These are phyloP conservation scores for Sclerodermus sp. DNA, from an alignment of 2,888 invertebrate genomes.

Conservation along the genomic window DNA sequence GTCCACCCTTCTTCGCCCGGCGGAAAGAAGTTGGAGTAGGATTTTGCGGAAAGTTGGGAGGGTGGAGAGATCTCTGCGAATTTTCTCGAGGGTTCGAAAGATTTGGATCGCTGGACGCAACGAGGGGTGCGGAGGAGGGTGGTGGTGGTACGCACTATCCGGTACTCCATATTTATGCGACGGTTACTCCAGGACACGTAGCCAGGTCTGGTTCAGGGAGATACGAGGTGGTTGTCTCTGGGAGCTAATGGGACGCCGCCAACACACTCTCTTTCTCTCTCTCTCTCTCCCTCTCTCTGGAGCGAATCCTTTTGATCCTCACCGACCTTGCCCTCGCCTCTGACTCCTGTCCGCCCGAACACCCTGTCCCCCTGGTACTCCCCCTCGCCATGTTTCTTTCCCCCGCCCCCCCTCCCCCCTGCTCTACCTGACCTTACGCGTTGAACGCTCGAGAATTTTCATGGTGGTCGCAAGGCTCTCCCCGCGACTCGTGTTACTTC, in stretches of 20 bases:
- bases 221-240: conserved; percentile 44
- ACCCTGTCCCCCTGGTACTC: background rate
- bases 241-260: conserved; percentile 50
- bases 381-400: conserved; percentile 8
- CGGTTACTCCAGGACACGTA: conserved; percentile 6
- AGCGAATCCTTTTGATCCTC: conserved; percentile 45
- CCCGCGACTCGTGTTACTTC: background rate
- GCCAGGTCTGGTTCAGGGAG: conserved; percentile 23
- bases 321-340: conserved; percentile 48
- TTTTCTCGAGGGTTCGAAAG: no score
- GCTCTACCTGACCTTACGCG: conserved; percentile 27
- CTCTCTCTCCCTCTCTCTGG: conserved; percentile 13
- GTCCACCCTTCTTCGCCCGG: no score
- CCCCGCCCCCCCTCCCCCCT: conserved; percentile 2
- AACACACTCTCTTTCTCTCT: conserved; percentile 24
- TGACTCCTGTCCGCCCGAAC: conserved; percentile 31
- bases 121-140: no score
- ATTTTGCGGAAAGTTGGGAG: no score
- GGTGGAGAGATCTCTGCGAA: no score
- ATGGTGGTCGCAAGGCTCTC: conserved; percentile 38
- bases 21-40: no score
- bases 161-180: background rate
- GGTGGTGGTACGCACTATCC: background rate
- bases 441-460: conserved; percentile 34
- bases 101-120: no score